A percentile compares a stretch with the other conserved stretches of the same genome.
These are phyloP conservation scores for Macrochelys suwanniensis DNA, from an alignment of 2,797 vertebrate species.

Conservation along the genomic window DNA sequence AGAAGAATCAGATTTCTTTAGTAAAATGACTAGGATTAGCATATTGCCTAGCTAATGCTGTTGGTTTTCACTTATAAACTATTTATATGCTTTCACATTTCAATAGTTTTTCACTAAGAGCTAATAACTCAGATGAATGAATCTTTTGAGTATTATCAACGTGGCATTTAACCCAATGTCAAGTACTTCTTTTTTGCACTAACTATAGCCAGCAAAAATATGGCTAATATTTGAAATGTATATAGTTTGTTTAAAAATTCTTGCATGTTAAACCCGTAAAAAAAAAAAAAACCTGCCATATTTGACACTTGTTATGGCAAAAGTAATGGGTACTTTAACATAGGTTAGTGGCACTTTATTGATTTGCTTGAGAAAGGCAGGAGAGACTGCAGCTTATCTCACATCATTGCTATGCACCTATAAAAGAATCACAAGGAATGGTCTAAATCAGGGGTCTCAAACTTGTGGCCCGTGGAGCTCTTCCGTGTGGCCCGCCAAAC, in stretches of 20 bases:
- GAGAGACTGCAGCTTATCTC: constrained; percentile 43
- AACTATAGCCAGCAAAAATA: constrained; percentile 2
- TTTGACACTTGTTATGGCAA: not conserved
- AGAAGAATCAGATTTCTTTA: not conserved
- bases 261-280: not conserved
- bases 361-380: constrained; percentile 66
- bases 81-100: not conserved
- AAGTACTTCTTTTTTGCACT: not conserved
- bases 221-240: not conserved
- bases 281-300: not conserved
- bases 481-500: no score
- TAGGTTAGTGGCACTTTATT: constrained; percentile 34
- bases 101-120: not conserved
- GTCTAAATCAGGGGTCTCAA: no score
- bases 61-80: not conserved
- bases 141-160: not conserved
- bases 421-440: not conserved
- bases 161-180: not conserved
- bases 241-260: not conserved
- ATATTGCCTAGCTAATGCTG: not conserved
- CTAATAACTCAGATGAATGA: not conserved
- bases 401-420: not conserved
- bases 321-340: constrained; percentile 48
- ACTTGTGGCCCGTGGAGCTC: no score
- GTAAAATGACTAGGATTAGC: not conserved